Conservation (phyloP, 2,888 invertebrate species). For the Steromphala cineraria region DNA sequence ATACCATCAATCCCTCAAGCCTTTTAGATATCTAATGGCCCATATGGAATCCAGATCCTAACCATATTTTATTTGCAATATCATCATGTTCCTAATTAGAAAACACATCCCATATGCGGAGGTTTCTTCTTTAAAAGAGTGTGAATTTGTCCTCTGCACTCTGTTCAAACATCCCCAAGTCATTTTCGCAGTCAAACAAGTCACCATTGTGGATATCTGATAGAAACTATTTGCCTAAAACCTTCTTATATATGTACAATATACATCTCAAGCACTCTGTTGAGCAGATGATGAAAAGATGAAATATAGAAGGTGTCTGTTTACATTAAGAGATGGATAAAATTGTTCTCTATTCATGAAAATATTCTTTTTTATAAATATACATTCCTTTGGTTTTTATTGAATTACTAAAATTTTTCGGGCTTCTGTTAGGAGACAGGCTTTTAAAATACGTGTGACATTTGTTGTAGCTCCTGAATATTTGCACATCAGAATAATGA, state of each 20-base stretch:
- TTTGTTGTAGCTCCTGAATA: too few relatives aligned
- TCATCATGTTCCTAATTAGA: conserved; percentile 9
- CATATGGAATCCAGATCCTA: neutral
- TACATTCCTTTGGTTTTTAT: too few relatives aligned
- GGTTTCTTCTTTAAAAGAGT: conserved; percentile 7
- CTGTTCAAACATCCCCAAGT: neutral
- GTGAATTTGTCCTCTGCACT: neutral
- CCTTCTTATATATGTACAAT: neutral
- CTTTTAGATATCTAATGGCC: neutral
- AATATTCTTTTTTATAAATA: too few relatives aligned
- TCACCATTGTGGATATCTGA: neutral
- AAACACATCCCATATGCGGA: neutral
- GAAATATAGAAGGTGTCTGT: neutral
- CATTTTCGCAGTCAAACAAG: neutral
- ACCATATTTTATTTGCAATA: conserved; percentile 15
- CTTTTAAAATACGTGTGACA: too few relatives aligned
- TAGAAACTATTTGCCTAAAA: neutral
- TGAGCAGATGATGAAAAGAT: neutral
- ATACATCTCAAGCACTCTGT: neutral
- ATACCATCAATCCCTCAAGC: neutral
- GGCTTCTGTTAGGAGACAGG: too few relatives aligned
- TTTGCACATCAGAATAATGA: too few relatives aligned
- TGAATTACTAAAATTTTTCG: too few relatives aligned
- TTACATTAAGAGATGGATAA: neutral
- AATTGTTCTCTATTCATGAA: too few relatives aligned